Conservation (phyloP, 2,113 vertebrate genomes). For the Pandion haliaetus region DNA sequence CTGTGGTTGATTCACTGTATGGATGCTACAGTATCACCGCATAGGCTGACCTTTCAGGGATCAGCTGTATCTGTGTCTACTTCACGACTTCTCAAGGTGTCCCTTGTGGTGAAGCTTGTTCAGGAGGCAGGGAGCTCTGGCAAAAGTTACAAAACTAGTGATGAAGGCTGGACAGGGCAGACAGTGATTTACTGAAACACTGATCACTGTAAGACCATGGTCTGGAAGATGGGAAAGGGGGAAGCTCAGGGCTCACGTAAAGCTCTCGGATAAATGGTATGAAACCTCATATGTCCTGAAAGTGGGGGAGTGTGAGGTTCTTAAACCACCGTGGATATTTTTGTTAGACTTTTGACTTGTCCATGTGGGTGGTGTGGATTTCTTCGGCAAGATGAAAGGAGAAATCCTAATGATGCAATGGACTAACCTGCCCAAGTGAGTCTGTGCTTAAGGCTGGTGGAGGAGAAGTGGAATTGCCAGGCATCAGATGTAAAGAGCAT, state of each 20-base stretch:
- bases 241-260: not conserved
- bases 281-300: not conserved
- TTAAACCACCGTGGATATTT: not conserved
- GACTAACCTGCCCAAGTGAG: not conserved
- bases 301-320: not conserved
- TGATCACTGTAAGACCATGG: not conserved
- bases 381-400: not conserved
- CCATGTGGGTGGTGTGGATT: accelerated
- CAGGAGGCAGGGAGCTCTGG: not conserved
- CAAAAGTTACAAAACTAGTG: not conserved
- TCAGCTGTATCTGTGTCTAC: not conserved
- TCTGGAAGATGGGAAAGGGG: not conserved
- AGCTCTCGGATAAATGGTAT: not conserved
- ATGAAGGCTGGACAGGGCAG: not conserved
- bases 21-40: not conserved
- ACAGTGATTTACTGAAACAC: not conserved
- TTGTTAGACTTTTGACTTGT: not conserved
- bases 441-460: not conserved
- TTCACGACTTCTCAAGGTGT: not conserved
- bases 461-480: not conserved
- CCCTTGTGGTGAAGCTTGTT: not conserved
- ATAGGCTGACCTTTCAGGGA: not conserved
- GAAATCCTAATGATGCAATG: not conserved
- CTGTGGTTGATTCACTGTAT: not conserved
- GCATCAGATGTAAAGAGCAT: not conserved